Percentiles rank a stretch among this genome's conserved stretches.
These are phyloP conservation scores for Ciconia boyciana DNA, from an alignment of 2,113 vertebrate genomes.

Conservation along the genomic window DNA sequence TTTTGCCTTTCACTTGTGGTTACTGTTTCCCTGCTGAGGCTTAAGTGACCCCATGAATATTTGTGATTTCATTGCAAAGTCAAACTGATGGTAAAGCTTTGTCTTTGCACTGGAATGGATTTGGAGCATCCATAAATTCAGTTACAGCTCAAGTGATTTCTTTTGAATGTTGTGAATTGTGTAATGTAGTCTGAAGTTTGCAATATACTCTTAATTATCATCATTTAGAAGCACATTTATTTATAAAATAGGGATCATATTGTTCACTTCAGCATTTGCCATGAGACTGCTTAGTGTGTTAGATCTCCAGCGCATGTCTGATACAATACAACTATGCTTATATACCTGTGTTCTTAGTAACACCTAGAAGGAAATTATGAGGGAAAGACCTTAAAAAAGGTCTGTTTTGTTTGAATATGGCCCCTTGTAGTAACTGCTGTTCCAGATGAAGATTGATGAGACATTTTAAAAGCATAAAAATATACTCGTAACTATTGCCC, in stretches of 20 bases:
- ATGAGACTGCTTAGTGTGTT: background rate
- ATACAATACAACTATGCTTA: background rate
- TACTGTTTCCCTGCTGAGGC: background rate
- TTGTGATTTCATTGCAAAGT: background rate
- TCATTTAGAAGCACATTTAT: background rate
- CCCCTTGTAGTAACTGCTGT: background rate
- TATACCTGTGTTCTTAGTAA: background rate
- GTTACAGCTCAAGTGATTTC: background rate
- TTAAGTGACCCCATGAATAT: background rate
- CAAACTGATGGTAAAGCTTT: background rate
- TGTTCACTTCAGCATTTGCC: background rate
- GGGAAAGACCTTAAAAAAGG: background rate
- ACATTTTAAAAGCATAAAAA: background rate
- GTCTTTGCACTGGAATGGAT: background rate
- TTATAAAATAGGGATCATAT: background rate
- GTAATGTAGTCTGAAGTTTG: background rate
- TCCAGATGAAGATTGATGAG: background rate
- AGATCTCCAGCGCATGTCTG: background rate
- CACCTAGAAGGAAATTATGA: background rate
- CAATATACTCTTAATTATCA: background rate
- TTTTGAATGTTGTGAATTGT: background rate
- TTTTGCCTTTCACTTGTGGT: background rate
- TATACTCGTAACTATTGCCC: rapidly evolving
- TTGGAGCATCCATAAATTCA: background rate
- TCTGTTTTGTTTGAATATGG: background rate